Evolutionary conservation across 2,113 vertebrate species (phyloP).

Genomic region (Neogale vison): DNA sequence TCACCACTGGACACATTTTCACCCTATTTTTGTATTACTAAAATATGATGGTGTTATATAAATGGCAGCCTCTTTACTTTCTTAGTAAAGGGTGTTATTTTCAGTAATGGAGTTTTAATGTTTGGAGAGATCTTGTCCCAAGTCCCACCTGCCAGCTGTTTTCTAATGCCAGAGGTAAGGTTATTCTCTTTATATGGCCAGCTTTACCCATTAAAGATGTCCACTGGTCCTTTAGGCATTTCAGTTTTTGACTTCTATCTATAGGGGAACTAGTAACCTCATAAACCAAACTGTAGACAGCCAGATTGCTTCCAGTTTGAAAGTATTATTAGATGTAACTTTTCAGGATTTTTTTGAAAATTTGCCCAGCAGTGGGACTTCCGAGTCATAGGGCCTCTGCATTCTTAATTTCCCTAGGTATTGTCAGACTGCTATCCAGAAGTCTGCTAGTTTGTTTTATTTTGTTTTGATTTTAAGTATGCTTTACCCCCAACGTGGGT

Average conservation of each 20-base stretch:
- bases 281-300: background rate
- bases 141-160: background rate
- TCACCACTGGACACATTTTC: background rate
- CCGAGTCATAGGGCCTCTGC: background rate
- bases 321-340: background rate
- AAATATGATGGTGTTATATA: background rate
- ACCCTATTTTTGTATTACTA: conserved; percentile 2
- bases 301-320: background rate
- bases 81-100: conserved; percentile 17
- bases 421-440: background rate
- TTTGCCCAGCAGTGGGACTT: background rate
- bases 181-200: background rate
- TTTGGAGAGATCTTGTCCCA: conserved; percentile 16
- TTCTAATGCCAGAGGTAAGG: background rate
- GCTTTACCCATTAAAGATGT: background rate
- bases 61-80: background rate
- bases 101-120: background rate
- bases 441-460: background rate
- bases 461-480: background rate
- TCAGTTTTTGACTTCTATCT: background rate
- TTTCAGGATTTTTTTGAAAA: conserved; percentile 49
- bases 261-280: background rate
- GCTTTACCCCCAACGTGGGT: background rate
- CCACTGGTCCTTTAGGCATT: background rate
- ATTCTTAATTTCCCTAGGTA: background rate